A percentile compares a stretch with the other conserved stretches of the same genome.
Evolutionary conservation across 2,888 invertebrate genomes (phyloP).

Genomic region (Trimorus sp.): DNA sequence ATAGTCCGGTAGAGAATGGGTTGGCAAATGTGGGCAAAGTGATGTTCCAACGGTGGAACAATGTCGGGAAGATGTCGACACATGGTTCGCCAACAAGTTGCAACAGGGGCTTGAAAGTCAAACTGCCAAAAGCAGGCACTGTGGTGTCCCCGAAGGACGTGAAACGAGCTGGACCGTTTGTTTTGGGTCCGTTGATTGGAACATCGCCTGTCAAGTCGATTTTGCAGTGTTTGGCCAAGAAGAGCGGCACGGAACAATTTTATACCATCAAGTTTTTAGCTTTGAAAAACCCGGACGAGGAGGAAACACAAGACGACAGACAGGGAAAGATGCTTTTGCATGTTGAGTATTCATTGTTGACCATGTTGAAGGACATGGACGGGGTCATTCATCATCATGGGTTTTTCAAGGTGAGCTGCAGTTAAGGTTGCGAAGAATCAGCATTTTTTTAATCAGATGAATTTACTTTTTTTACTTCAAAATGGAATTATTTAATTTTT

Average conservation of each 20-base stretch:
- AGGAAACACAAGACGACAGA: conserved; percentile 88
- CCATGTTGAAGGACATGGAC: conserved; percentile 86
- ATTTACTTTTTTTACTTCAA: no score
- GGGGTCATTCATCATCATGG: conserved; percentile 91
- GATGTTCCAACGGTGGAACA: background rate
- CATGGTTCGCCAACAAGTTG: background rate
- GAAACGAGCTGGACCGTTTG: conserved; percentile 86
- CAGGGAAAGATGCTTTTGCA: conserved; percentile 91
- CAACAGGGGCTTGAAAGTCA: conserved; percentile 74
- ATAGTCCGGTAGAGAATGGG: conserved; percentile 15
- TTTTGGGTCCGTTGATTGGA: conserved; percentile 87
- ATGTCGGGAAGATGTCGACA: background rate
- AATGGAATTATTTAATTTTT: background rate
- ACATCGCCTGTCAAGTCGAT: conserved; percentile 90
- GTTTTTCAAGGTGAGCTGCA: conserved; percentile 85
- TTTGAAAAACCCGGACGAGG: conserved; percentile 82
- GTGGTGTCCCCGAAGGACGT: conserved; percentile 83
- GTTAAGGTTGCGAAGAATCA: no score
- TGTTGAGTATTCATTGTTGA: conserved; percentile 89
- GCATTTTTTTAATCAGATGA: no score
- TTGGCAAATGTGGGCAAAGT: conserved; percentile 3
- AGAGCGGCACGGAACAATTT: conserved; percentile 87
- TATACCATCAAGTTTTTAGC: conserved; percentile 86
- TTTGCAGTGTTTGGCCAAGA: conserved; percentile 88
- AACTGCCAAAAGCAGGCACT: conserved; percentile 83